Conservation (phyloP, 1,140 invertebrate genomes). For the Meloidogyne chitwoodi region DNA sequence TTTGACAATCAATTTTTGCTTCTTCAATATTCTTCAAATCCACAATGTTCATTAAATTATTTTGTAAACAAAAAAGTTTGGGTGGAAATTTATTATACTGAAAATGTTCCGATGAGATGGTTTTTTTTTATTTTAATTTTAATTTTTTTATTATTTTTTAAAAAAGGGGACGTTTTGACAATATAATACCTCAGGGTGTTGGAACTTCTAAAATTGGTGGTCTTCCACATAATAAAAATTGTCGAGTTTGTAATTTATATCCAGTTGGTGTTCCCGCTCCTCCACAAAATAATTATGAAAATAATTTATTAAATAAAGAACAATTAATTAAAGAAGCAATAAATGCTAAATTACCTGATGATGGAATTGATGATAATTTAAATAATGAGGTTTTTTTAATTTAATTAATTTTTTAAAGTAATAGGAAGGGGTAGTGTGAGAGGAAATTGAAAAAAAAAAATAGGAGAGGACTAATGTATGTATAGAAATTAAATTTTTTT, state of each 20-base stretch:
- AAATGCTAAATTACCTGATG: slow-evolving; percentile 8
- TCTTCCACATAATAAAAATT: slow-evolving; percentile 30
- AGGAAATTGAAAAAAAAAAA: no score
- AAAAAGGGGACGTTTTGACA: slow-evolving; percentile 22
- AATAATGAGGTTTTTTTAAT: background rate
- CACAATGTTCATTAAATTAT: slow-evolving; percentile 22
- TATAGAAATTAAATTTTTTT: no score
- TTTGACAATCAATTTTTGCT: slow-evolving; percentile 31
- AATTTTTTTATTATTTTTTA: background rate
- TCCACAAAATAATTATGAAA: no score
- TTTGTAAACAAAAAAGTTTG: slow-evolving; percentile 45
- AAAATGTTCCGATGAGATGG: slow-evolving; percentile 39
- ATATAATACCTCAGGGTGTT: slow-evolving; percentile 15
- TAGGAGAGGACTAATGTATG: no score
- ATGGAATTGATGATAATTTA: background rate
- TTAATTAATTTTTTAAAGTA: background rate
- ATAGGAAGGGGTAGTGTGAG: no score
- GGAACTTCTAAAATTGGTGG: slow-evolving; percentile 35
- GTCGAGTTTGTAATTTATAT: slow-evolving; percentile 29
- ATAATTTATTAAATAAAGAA: no score
- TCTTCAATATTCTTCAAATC: slow-evolving; percentile 1
- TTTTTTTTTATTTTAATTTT: background rate
- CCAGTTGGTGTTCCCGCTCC: slow-evolving; percentile 14
- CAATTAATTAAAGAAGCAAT: slow-evolving; percentile 3
- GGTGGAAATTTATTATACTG: slow-evolving; percentile 56